phyloP scores from a whole-genome alignment of 2,797 vertebrate genomes.

The Macropus fuliginosus region DNA sequence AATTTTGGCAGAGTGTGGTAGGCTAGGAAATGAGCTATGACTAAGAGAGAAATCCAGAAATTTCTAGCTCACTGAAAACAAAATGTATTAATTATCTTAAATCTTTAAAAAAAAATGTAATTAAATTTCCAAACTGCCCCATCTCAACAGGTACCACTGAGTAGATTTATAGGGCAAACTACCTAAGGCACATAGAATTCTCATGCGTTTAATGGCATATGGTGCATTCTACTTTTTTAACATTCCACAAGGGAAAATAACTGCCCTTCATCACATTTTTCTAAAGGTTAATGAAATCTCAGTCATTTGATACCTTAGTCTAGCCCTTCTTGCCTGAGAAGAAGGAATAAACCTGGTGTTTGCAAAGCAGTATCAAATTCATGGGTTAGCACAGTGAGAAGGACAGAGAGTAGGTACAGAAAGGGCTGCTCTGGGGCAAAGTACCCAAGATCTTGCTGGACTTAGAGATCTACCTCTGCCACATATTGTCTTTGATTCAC shows the following conservation, averaged over 20 bases:
- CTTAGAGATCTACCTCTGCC: background rate
- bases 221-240: conserved; percentile 28
- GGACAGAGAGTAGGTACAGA: background rate
- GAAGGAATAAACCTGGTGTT: background rate
- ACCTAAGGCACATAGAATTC: background rate
- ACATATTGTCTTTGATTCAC: conserved; percentile 8
- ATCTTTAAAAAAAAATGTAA: background rate
- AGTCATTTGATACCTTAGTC: conserved; percentile 5
- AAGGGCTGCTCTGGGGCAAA: conserved; percentile 2
- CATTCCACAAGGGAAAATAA: conserved; percentile 45
- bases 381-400: conserved; percentile 18
- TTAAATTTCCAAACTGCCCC: background rate
- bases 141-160: conserved; percentile 12
- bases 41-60: background rate
- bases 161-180: conserved; percentile 12
- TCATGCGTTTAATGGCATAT: background rate
- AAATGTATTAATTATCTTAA: background rate
- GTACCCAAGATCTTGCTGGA: background rate
- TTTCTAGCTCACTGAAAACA: background rate
- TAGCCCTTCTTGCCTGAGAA: conserved; percentile 13
- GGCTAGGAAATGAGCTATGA: background rate
- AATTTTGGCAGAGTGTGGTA: background rate
- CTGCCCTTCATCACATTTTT: conserved; percentile 19
- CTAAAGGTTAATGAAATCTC: conserved; percentile 29
- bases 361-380: background rate